Evolutionary conservation across 2,888 invertebrate species (phyloP).

Genomic region (Petrolisthes manimaculis): DNA sequence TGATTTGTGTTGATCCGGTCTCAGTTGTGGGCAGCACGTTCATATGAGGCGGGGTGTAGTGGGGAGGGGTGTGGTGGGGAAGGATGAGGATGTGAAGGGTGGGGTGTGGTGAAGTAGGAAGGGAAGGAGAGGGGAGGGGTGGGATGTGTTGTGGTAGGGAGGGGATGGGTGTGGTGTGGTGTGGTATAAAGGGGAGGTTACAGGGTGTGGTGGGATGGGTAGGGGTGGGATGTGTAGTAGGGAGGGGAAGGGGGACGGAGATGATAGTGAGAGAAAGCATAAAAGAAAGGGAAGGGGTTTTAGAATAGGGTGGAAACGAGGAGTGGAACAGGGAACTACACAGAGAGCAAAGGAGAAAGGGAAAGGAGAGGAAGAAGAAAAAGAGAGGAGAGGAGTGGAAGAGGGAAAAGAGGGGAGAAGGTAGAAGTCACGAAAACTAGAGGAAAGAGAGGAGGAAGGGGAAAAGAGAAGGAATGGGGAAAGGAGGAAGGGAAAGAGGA

Average conservation of each 20-base stretch:
- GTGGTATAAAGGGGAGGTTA: neutral
- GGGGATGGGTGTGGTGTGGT: neutral
- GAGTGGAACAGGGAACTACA: too few species aligned
- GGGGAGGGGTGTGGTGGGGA: neutral
- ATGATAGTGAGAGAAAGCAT: too few species aligned
- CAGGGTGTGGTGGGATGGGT: neutral
- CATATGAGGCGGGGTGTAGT: neutral
- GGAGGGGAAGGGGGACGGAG: neutral
- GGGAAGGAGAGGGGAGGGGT: neutral
- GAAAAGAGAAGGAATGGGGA: neutral
- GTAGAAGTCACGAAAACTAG: too few species aligned
- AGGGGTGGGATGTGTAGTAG: neutral
- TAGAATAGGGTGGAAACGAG: too few species aligned
- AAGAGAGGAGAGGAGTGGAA: neutral
- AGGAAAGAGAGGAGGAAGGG: neutral
- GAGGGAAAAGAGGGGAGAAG: neutral
- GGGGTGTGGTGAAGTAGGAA: neutral
- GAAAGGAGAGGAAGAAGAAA: too few species aligned
- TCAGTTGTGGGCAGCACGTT: conserved; percentile 12
- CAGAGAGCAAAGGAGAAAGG: too few species aligned
- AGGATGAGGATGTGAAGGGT: neutral
- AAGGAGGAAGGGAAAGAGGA: neutral
- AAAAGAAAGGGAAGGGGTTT: too few species aligned
- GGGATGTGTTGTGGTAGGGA: neutral
- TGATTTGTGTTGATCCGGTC: conserved; percentile 35